These are phyloP conservation scores for Carettochelys insculpta DNA, from an alignment of 2,113 vertebrate species.

Conservation along the genomic window DNA sequence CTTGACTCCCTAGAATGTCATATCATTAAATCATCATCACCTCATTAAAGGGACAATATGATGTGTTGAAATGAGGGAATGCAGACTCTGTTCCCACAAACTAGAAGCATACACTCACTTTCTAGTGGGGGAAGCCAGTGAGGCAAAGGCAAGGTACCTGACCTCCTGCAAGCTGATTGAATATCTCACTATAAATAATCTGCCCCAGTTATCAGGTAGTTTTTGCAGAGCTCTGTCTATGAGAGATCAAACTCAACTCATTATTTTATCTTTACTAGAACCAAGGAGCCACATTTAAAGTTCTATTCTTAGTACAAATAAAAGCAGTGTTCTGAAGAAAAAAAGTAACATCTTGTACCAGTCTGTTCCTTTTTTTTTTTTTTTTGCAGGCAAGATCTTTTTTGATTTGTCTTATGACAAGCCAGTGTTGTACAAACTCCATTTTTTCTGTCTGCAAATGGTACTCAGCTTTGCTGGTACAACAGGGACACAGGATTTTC, in stretches of 20 bases:
- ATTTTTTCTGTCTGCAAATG: background rate
- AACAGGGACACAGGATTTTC: background rate
- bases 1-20: constrained; percentile 21
- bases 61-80: constrained; percentile 55
- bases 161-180: constrained; percentile 38
- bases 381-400: background rate
- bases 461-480: background rate
- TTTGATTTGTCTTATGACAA: constrained; percentile 31
- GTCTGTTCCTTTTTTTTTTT: background rate
- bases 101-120: constrained; percentile 45
- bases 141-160: constrained; percentile 19
- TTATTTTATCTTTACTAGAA: constrained; percentile 9
- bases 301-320: background rate
- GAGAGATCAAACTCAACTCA: background rate
- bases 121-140: constrained; percentile 23
- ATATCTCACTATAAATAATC: too few relatives aligned
- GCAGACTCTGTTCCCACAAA: constrained; percentile 35
- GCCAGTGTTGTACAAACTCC: background rate
- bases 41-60: constrained; percentile 47
- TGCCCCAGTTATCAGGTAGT: background rate
- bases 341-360: background rate
- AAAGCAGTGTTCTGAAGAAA: constrained; percentile 17
- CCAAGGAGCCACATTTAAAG: background rate
- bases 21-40: constrained; percentile 57
- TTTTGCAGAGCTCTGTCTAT: constrained; percentile 30